These are phyloP conservation scores for Siniperca scherzeri DNA, from an alignment of 2,797 vertebrate species.

Conservation along the genomic window DNA sequence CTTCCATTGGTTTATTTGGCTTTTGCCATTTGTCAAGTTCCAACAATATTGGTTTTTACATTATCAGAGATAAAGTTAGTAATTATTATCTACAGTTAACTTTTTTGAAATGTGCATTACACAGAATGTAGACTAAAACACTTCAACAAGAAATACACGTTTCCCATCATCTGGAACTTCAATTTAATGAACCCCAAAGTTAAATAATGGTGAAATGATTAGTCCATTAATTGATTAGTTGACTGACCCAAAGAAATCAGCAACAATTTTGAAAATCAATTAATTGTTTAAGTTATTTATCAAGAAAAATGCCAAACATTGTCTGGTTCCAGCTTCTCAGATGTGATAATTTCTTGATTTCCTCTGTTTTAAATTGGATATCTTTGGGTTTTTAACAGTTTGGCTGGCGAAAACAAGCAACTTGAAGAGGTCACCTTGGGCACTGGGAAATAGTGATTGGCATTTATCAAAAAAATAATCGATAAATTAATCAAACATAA, in stretches of 20 bases:
- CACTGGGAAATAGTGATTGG: background rate
- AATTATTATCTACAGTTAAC: background rate
- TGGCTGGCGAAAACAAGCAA: too few relatives aligned
- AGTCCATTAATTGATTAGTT: background rate
- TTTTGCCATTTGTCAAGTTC: background rate
- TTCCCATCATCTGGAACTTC: background rate
- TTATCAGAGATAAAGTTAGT: conserved; percentile 1
- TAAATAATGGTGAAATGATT: background rate
- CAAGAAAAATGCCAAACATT: background rate
- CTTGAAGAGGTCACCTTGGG: background rate
- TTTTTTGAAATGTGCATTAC: background rate
- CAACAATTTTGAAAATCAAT: background rate
- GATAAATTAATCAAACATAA: conserved; percentile 25
- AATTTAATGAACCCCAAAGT: background rate
- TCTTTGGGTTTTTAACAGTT: background rate
- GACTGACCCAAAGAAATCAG: background rate
- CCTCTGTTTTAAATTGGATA: background rate
- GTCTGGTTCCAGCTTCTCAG: background rate
- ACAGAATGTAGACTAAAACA: background rate
- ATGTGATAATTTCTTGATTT: conserved; percentile 18
- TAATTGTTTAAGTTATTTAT: background rate
- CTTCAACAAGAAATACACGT: background rate
- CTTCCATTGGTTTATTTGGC: conserved; percentile 1
- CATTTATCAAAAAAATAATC: conserved; percentile 1
- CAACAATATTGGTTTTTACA: background rate